Evolutionary conservation across 2,888 invertebrate genomes (phyloP), one percentile per base, ranked within the genome.

Genomic region (Melanostoma mellinum): DNA sequence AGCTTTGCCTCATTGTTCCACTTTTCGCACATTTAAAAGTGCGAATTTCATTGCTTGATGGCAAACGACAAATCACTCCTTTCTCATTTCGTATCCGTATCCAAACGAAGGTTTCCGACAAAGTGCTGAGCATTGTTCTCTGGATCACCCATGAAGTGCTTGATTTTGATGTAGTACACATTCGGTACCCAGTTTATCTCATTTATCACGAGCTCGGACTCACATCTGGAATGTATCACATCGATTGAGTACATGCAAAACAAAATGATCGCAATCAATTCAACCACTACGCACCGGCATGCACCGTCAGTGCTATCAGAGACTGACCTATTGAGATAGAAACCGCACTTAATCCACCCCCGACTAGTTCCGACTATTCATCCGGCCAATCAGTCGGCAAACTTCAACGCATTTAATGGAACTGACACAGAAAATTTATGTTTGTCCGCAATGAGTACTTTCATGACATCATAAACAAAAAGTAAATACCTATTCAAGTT

Each of bases 381-480:
- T 78, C 60, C 72, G 48, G 32, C 46, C 67, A 63, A 60, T 52
- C 58, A 63, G 75, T 71, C 80, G 80, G 80, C 75, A 65, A 79
- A 75, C 80, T 80, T 80, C 80, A 80, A 80, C 53, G 40, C 69
- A 75, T 71, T 75, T 71, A 75, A 71, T 65, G 53, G 63, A 75
- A 75, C 69, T 75, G 75, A 75, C 80, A 80, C 75, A 80, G 80
- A 80, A 69, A 80, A 80, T 75, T 75, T 40, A 75, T 75, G 80
- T 80, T 80, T 80, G 58, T 61, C 35, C 38, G 10, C 38, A 8
- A 36, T 44, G n/a, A 3, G 3, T 6, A n/a, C 20, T 2, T n/a
- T 50, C n/a, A 67, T 78, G 72, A 72, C 79, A 79, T 79, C 73
- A 79, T 73, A 40, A 40, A 52, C n/a, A 55, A 44, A 52, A 3